Base-by-base conservation (phyloP, 2,113 vertebrate species). In the Cryptomyrus ogoouensis region DNA sequence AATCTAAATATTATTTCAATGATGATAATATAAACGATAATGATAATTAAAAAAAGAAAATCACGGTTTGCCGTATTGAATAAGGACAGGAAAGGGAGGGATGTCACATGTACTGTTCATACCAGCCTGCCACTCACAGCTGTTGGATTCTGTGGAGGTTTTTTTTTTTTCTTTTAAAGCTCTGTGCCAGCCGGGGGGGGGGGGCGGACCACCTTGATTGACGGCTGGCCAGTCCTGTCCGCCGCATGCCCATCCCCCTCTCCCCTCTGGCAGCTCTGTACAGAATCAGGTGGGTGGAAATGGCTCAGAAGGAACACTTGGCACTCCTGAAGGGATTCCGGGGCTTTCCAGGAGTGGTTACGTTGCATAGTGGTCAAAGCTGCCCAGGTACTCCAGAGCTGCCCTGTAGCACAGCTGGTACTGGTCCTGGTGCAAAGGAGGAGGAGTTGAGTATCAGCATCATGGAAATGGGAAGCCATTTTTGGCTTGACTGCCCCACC, bases 351-450 rank as follows among this genome's bases (percentile, higher is more conserved):
- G 89, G 89, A 89, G 80, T 62, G 89, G 89, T 98, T 98, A 99
- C 96, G 98, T 99, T 98, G 98, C 97, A 98, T 98, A 99, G 98
- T 99, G 97, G 95, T 99, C 98, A 21, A 99, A 99, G 96, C 98
- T 99, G 95, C 98, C 98, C 86, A 99, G 97, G 94, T 99, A 99
- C 95, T 99, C 98, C 96, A 99, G 95, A 50, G 98, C 98, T 0
- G 98, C 98, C 74, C 97, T 94, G 96, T 99, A 99, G 95, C 98
- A 99, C 95, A 99, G 95, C 94, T 98, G 98, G 93, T 99, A 99
- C 96, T 99, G 98, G 95, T 99, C 98, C 98, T 99, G 94, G 62
- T 92, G 31, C 83, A 90, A 84, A 58, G 56, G 91, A 8, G 83
- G 50, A 70, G 1, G 24, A 4, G 47, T 31, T 7, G 6, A 12